Percentiles rank a stretch among this genome's conserved stretches.
Evolutionary conservation across 2,888 invertebrate genomes (phyloP).

Genomic region (Geophilus truncorum): DNA sequence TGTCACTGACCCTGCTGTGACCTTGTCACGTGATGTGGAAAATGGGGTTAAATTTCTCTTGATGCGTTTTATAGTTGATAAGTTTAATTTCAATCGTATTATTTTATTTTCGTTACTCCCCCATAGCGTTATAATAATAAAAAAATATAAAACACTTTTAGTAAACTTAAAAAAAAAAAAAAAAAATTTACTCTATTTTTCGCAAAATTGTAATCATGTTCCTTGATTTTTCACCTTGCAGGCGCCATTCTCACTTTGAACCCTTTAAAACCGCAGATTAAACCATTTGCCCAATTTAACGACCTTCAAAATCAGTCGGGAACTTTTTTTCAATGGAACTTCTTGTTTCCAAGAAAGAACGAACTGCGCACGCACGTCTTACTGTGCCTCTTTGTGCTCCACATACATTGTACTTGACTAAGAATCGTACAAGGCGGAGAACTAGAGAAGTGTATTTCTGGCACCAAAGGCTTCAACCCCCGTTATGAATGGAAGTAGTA

Average conservation of each 20-base stretch:
- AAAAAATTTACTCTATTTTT: too few relatives aligned
- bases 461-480: conserved; percentile 1
- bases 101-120: too few relatives aligned
- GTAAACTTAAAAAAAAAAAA: too few relatives aligned
- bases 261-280: not conserved
- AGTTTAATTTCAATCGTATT: not conserved
- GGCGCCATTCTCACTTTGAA: too few relatives aligned
- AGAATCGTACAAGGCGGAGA: not conserved
- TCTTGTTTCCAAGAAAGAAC: not conserved
- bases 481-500: conserved; percentile 24
- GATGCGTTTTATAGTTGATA: not conserved
- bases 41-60: not conserved
- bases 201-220: too few relatives aligned
- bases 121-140: too few relatives aligned
- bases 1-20: conserved; percentile 12
- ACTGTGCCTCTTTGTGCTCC: not conserved
- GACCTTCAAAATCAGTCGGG: not conserved
- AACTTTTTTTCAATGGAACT: not conserved
- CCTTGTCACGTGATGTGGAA: not conserved
- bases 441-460: conserved; percentile 13
- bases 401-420: not conserved
- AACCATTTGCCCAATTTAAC: not conserved
- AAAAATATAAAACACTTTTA: too few relatives aligned
- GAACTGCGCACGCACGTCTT: not conserved
- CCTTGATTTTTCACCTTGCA: too few relatives aligned